phyloP scores from a whole-genome alignment of 2,113 vertebrate genomes.

The Stigmatopora nigra region DNA sequence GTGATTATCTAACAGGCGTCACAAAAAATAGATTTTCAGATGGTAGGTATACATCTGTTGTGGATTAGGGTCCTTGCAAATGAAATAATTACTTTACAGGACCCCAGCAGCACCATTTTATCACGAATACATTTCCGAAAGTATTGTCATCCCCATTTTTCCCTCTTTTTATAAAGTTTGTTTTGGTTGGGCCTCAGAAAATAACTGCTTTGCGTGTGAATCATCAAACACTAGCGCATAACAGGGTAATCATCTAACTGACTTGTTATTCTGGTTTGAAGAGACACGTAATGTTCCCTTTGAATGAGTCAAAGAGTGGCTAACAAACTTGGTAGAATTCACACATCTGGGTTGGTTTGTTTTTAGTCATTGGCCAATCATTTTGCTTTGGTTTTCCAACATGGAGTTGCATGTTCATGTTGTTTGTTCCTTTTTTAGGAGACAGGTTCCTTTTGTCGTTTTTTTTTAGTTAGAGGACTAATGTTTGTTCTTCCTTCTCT shows the following conservation, averaged over 20 bases:
- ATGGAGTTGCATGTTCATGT: conserved; percentile 1
- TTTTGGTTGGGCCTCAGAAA: conserved; percentile 8
- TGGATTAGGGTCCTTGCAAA: neutral
- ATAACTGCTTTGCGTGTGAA: conserved; percentile 13
- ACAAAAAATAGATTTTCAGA: conserved; percentile 18
- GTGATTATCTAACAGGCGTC: neutral
- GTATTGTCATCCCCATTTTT: too few species aligned
- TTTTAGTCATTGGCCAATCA: conserved; percentile 15
- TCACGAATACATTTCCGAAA: neutral
- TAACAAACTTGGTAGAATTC: conserved; percentile 16
- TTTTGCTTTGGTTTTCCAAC: conserved; percentile 12
- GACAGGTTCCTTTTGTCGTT: conserved; percentile 9
- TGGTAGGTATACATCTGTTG: conserved; percentile 2
- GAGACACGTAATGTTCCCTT: conserved; percentile 6
- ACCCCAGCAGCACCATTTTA: neutral
- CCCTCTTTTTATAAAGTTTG: neutral
- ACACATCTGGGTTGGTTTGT: conserved; percentile 31
- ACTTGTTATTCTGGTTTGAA: conserved; percentile 15
- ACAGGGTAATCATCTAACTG: conserved; percentile 21
- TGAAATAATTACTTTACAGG: neutral
- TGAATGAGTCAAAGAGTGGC: conserved; percentile 21
- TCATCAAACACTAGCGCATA: conserved; percentile 26
- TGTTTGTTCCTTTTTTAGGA: conserved; percentile 21
- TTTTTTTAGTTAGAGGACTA: conserved; percentile 30
- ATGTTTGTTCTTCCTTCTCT: conserved; percentile 50